These are phyloP conservation scores for Caenorhabditis wallacei DNA, from an alignment of 2,888 invertebrate species.

Conservation along the genomic window DNA sequence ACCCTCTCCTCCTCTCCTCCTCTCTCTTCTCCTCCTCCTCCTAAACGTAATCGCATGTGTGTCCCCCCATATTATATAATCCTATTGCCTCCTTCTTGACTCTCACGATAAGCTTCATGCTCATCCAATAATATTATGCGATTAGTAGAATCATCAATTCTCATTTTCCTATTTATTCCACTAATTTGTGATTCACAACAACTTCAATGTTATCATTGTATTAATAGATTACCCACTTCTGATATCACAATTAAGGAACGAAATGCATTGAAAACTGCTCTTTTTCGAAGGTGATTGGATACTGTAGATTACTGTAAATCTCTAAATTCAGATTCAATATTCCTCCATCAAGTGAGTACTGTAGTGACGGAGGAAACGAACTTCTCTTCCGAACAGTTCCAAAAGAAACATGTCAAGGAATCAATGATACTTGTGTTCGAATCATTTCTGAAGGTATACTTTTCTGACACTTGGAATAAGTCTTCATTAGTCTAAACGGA, in stretches of 20 bases:
- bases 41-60: slow-evolving; percentile 42
- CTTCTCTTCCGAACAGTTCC: slow-evolving; percentile 22
- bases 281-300: slow-evolving; percentile 56
- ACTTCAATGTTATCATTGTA: slow-evolving; percentile 59
- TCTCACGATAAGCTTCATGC: slow-evolving; percentile 12
- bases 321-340: slow-evolving; percentile 53
- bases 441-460: slow-evolving; percentile 6
- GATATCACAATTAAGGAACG: slow-evolving; percentile 36
- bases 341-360: slow-evolving; percentile 58
- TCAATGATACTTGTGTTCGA: slow-evolving; percentile 52
- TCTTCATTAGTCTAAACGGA: no score
- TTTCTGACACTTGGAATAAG: not conserved
- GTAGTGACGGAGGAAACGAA: slow-evolving; percentile 40
- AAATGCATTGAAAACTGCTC: slow-evolving; percentile 36
- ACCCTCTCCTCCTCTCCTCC: not conserved
- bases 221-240: slow-evolving; percentile 28
- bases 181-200: slow-evolving; percentile 19
- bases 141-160: slow-evolving; percentile 6
- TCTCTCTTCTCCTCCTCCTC: not conserved
- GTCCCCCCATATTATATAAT: slow-evolving; percentile 9
- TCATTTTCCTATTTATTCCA: not conserved
- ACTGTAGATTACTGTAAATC: slow-evolving; percentile 8
- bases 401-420: slow-evolving; percentile 23
- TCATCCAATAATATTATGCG: slow-evolving; percentile 48
- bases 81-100: slow-evolving; percentile 1